Base-by-base conservation (phyloP, 2,797 vertebrate species). In the Pseudomugil gertrudae region DNA sequence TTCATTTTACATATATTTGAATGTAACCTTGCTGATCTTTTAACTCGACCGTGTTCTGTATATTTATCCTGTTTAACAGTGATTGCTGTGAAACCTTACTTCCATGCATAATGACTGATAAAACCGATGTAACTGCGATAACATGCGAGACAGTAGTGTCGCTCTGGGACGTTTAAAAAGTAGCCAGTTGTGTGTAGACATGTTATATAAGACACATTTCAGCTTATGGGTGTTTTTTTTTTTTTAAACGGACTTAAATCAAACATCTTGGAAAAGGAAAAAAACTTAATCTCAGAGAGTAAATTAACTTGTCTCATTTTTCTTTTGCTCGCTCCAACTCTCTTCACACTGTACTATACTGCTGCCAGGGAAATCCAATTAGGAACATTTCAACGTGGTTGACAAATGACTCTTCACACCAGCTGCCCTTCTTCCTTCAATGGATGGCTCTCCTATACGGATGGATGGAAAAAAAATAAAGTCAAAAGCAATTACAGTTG, bases 361-460 rank as follows among this genome's bases (percentile, higher is more conserved):
- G 45, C 69, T 77, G 78, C 70, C 63, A 64, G 74, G 62, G 51
- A 80, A 83, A 84, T 84, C 73, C 74, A 72, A 81, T 86, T 85
- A 80, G 72, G 54, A 70, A 61, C 23, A 8, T 75, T 73, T 78
- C 71, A 84, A 84, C 71, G 68, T 26, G 69, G 63, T 66, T 72
- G 70, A 78, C 70, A 81, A 76, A 77, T 53, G n/a, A 63, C 63
- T 79, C 63, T 26, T 65, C 24, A 13, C 73, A 53, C 55, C 63
- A 69, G 43, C 59, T 26, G 14, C 66, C 30, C 53, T 48, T 26
- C 64, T 15, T 62, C 40, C 32, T 35, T 11, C 62, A 56, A 71
- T 57, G 30, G 65, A 71, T 63, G 26, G 56, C 27, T 45, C 56
- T 56, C 53, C 66, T 30, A 3, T 63, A 73, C 52, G 70, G 72